A percentile compares a stretch with the other conserved stretches of the same genome.
phyloP scores from a whole-genome alignment of 2,888 invertebrate genomes.

The Apoderus coryli region DNA sequence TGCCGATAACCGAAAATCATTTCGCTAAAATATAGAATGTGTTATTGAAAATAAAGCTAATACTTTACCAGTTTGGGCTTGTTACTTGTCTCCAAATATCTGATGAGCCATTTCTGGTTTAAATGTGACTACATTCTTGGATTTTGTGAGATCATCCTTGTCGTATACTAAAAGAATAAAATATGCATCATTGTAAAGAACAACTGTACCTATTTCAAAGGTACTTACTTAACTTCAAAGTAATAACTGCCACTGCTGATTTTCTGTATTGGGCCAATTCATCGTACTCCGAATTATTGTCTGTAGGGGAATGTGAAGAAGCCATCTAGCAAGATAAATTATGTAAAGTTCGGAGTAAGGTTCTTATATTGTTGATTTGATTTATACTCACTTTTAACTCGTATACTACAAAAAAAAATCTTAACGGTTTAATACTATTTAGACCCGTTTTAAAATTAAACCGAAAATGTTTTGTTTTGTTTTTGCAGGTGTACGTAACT shows the following conservation, averaged over 20 bases:
- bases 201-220: background rate
- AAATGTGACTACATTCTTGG: slow-evolving; percentile 33
- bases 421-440: too few species aligned
- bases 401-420: too few species aligned
- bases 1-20: slow-evolving; percentile 89
- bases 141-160: slow-evolving; percentile 15
- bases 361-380: too few species aligned
- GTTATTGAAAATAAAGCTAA: background rate
- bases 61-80: slow-evolving; percentile 4
- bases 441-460: too few species aligned
- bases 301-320: too few species aligned
- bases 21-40: slow-evolving; percentile 40
- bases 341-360: too few species aligned
- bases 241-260: slow-evolving; percentile 19
- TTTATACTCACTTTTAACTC: too few species aligned
- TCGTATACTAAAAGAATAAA: slow-evolving; percentile 18
- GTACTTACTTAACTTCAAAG: slow-evolving; percentile 19
- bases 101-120: slow-evolving; percentile 85
- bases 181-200: slow-evolving; percentile 1
- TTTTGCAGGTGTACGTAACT: too few species aligned
- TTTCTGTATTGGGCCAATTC: slow-evolving; percentile 21
- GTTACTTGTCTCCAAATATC: slow-evolving; percentile 66
- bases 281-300: too few species aligned
- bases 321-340: too few species aligned
- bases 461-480: too few species aligned